A percentile compares a stretch with the other conserved stretches of the same genome.
These are phyloP conservation scores for Trichogramma evanescens DNA, from an alignment of 2,888 invertebrate species.

Conservation along the genomic window DNA sequence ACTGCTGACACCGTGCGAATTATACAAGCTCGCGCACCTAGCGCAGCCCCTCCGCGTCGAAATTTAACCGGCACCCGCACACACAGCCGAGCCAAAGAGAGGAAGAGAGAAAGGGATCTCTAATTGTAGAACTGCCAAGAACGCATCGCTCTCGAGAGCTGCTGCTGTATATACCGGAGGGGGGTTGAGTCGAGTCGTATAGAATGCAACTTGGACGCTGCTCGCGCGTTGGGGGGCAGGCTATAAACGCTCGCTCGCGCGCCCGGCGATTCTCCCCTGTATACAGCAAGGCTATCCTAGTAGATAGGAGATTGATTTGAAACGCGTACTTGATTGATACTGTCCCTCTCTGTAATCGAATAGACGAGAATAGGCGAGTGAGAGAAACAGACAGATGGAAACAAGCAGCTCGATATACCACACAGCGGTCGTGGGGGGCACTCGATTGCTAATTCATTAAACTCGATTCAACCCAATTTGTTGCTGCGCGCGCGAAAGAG, in stretches of 20 bases:
- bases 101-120: slow-evolving; percentile 8
- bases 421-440: not conserved
- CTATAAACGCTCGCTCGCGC: too few species aligned
- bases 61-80: too few species aligned
- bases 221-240: too few species aligned
- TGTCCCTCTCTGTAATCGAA: not conserved
- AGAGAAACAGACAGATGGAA: not conserved
- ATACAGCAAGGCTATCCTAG: too few species aligned
- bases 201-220: too few species aligned
- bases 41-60: too few species aligned
- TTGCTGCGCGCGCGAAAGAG: too few species aligned
- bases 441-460: too few species aligned
- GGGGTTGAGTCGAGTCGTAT: slow-evolving; percentile 8
- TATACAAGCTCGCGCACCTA: too few species aligned
- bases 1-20: too few species aligned
- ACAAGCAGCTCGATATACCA: not conserved
- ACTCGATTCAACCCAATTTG: too few species aligned
- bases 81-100: not conserved
- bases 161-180: slow-evolving; percentile 16
- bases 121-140: slow-evolving; percentile 18
- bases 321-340: slow-evolving; percentile 25
- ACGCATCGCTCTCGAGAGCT: slow-evolving; percentile 10
- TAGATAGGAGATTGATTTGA: slow-evolving; percentile 26
- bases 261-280: too few species aligned
- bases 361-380: slow-evolving; percentile 29